A percentile compares a stretch with the other conserved stretches of the same genome.
phyloP scores from a whole-genome alignment of 2,113 vertebrate species.

The Ellobius talpinus region DNA sequence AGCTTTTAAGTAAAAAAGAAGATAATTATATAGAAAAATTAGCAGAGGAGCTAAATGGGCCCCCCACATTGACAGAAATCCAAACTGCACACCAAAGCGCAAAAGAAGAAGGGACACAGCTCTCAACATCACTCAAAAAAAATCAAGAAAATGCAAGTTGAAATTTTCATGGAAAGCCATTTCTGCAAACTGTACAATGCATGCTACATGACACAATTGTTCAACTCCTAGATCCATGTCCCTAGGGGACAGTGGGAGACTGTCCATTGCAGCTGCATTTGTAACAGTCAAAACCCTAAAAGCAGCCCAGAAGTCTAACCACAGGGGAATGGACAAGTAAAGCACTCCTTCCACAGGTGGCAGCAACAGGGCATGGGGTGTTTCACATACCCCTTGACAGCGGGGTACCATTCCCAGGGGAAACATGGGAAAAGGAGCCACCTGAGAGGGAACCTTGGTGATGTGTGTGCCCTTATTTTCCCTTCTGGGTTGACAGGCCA shows the following conservation, averaged over 20 bases:
- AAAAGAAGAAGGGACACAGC: background rate
- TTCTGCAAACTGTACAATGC: background rate
- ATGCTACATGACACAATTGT: background rate
- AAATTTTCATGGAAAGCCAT: background rate
- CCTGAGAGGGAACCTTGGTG: background rate
- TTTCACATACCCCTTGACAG: background rate
- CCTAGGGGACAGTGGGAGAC: background rate
- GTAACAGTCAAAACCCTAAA: background rate
- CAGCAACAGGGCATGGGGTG: background rate
- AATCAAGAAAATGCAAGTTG: background rate
- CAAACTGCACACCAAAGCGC: background rate
- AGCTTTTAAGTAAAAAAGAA: background rate
- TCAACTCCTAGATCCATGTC: background rate
- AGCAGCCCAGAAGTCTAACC: background rate
- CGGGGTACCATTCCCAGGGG: background rate
- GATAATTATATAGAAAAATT: background rate
- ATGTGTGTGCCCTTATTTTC: background rate
- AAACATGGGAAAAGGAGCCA: background rate
- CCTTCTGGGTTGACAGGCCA: background rate
- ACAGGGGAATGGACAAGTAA: background rate
- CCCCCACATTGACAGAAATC: background rate
- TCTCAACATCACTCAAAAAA: constrained; percentile 1
- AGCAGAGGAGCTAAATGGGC: background rate
- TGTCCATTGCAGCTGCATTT: background rate
- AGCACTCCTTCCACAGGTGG: background rate